phyloP scores from a whole-genome alignment of 2,797 vertebrate species.

The Centropyge bicolor region DNA sequence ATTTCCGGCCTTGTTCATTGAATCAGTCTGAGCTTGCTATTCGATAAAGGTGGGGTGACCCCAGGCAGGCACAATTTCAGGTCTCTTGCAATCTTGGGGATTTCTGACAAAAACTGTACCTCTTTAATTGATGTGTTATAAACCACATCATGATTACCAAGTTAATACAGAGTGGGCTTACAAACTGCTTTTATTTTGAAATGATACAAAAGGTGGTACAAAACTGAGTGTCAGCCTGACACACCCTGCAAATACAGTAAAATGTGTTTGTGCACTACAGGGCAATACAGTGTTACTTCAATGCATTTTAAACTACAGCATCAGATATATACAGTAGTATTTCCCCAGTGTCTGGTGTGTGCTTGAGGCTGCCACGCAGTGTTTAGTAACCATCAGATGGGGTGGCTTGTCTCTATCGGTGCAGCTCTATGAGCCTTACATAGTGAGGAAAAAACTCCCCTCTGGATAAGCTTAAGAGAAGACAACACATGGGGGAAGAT shows the following conservation, averaged over 20 bases:
- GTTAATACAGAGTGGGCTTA: background rate
- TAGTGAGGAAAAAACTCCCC: conserved; percentile 32
- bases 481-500: conserved; percentile 48
- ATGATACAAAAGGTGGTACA: background rate
- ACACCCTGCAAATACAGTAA: background rate
- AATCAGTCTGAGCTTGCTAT: conserved; percentile 61
- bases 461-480: conserved; percentile 66
- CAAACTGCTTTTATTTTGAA: background rate
- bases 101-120: conserved; percentile 44
- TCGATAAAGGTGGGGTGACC: conserved; percentile 59
- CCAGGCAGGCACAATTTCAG: conserved; percentile 57
- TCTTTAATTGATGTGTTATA: conserved; percentile 43
- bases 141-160: background rate
- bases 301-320: background rate
- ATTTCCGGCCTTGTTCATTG: conserved; percentile 79
- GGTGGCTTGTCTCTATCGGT: conserved; percentile 45
- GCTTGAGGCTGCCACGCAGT: conserved; percentile 30
- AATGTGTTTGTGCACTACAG: background rate
- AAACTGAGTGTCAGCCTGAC: background rate
- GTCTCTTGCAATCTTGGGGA: conserved; percentile 31
- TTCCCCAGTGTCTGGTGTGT: background rate
- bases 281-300: background rate
- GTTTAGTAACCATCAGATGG: conserved; percentile 53
- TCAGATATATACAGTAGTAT: background rate
- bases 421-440: conserved; percentile 58